A percentile compares a stretch with the other conserved stretches of the same genome.
phyloP scores from a whole-genome alignment of 1,140 invertebrate species.

The Bombus waltoni region DNA sequence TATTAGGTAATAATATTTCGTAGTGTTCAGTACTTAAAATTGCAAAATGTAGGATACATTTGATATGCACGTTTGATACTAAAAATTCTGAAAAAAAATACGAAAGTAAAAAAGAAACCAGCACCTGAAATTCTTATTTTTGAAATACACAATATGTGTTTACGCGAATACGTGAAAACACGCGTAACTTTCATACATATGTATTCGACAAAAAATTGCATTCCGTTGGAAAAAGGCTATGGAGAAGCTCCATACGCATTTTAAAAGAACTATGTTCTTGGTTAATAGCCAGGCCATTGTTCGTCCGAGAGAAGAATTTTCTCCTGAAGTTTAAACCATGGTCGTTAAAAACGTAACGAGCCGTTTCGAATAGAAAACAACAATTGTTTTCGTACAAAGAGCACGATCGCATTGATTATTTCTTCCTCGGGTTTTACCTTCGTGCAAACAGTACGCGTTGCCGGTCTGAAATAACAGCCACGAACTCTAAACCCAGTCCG shows the following conservation, averaged over 20 bases:
- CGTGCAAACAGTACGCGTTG: constrained; percentile 14
- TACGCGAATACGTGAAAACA: not conserved
- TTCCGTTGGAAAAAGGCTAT: not conserved
- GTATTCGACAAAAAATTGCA: not conserved
- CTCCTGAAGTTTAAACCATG: not conserved
- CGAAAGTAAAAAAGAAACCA: not conserved
- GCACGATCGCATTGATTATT: constrained; percentile 24
- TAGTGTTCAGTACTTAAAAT: not conserved
- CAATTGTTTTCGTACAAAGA: constrained; percentile 8
- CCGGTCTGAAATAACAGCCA: constrained; percentile 2
- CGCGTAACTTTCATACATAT: no score
- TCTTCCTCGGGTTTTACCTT: constrained; percentile 5
- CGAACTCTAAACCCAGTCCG: not conserved
- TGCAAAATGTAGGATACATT: no score
- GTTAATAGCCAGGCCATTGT: not conserved
- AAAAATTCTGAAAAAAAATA: not conserved
- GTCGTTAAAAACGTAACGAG: not conserved
- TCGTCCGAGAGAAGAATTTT: not conserved
- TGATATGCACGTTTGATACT: no score
- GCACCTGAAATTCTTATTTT: not conserved
- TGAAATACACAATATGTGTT: not conserved
- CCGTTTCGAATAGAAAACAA: not conserved
- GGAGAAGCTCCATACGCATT: not conserved
- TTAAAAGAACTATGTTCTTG: not conserved
- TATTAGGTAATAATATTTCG: not conserved